These are phyloP conservation scores for Triplophysa tibetana DNA, from an alignment of 2,113 vertebrate species.

Conservation along the genomic window DNA sequence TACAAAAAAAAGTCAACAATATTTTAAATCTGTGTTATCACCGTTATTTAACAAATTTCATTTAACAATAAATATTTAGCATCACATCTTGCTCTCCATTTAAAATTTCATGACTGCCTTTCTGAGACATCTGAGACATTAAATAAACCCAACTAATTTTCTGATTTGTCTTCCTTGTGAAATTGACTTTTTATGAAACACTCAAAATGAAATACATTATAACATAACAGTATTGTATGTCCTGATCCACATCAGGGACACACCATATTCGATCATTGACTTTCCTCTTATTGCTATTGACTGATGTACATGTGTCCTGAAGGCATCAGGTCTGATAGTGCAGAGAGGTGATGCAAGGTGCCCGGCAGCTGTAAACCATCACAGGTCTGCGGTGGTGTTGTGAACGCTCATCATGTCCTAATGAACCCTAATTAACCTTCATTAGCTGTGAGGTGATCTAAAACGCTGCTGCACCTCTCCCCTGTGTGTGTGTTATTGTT, in stretches of 20 bases:
- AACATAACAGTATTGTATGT: too few species aligned
- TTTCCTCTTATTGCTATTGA: conserved; percentile 7
- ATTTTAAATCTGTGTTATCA: too few species aligned
- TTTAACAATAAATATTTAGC: too few species aligned
- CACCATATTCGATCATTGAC: background rate
- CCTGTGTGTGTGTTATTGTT: conserved; percentile 52
- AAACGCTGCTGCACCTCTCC: conserved; percentile 46
- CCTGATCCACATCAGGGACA: background rate
- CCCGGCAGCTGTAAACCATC: conserved; percentile 22
- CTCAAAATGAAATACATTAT: background rate
- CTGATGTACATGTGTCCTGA: conserved; percentile 31
- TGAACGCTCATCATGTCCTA: conserved; percentile 51
- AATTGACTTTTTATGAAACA: background rate
- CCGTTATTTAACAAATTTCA: too few species aligned
- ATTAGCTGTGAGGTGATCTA: conserved; percentile 61
- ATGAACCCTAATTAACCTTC: conserved; percentile 66
- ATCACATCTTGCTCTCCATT: too few species aligned
- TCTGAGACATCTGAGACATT: too few species aligned
- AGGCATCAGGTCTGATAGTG: conserved; percentile 27
- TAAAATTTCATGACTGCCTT: too few species aligned
- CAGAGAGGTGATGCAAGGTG: conserved; percentile 26
- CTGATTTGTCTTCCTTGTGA: too few species aligned
- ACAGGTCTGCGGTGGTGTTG: conserved; percentile 41
- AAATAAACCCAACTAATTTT: too few species aligned
- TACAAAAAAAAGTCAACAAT: too few species aligned